These are phyloP conservation scores for Callyntrura sp. DNA, from an alignment of 2,888 invertebrate genomes.

Conservation along the genomic window DNA sequence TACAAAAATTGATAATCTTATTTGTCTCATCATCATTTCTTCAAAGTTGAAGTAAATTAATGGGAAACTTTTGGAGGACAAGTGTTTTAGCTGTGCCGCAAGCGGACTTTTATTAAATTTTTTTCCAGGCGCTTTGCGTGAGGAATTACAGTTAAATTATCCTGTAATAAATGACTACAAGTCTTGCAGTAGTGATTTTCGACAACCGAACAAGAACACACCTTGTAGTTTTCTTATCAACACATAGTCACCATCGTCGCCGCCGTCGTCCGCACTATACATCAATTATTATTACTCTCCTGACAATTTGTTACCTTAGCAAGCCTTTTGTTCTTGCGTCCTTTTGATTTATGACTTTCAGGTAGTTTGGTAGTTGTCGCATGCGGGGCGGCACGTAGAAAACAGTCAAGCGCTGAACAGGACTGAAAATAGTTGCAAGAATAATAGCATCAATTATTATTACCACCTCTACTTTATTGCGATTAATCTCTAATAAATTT, in stretches of 20 bases:
- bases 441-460: background rate
- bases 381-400: too few relatives aligned
- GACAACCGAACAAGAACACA: constrained; percentile 21
- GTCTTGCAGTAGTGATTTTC: constrained; percentile 25
- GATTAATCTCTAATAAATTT: constrained; percentile 1
- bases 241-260: constrained; percentile 32
- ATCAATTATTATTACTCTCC: constrained; percentile 3
- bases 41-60: too few relatives aligned
- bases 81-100: background rate
- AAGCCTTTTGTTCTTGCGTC: too few relatives aligned
- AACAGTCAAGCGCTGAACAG: background rate
- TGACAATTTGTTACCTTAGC: constrained; percentile 19
- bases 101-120: background rate
- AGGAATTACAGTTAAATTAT: too few relatives aligned
- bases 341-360: constrained; percentile 36
- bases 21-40: too few relatives aligned
- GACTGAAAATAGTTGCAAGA: background rate
- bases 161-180: background rate
- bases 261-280: too few relatives aligned
- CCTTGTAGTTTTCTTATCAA: constrained; percentile 35
- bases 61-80: too few relatives aligned
- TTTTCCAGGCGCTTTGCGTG: constrained; percentile 33
- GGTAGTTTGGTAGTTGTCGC: background rate
- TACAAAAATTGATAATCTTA: too few relatives aligned
- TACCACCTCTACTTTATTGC: background rate